These are phyloP conservation scores for Bolinopsis microptera DNA, from an alignment of 37 sponge, comb jelly and placozoan genomes.

Conservation along the genomic window DNA sequence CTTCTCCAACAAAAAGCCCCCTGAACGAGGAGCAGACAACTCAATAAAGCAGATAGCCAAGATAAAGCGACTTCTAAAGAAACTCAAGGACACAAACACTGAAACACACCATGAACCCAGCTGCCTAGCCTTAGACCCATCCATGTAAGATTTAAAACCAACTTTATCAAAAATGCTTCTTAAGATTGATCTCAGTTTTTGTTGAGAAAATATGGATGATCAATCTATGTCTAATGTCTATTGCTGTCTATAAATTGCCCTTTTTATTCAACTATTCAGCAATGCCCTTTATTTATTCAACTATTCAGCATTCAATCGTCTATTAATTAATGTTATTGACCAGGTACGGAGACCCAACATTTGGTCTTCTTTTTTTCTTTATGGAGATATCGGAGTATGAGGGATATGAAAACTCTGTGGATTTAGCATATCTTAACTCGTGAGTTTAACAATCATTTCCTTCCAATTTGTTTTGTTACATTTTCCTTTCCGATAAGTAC, in stretches of 20 bases:
- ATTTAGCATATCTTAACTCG: slow-evolving; percentile 8
- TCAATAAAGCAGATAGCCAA: slow-evolving; percentile 9
- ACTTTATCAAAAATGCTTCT: too few relatives aligned
- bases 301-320: too few relatives aligned
- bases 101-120: slow-evolving; percentile 4
- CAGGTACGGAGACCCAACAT: slow-evolving; percentile 27
- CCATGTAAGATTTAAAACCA: neutral
- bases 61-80: slow-evolving; percentile 8
- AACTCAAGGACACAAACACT: slow-evolving; percentile 4
- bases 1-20: neutral
- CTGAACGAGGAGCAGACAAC: neutral
- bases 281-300: too few relatives aligned
- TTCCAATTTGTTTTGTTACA: neutral
- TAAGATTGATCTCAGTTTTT: too few relatives aligned
- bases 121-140: neutral
- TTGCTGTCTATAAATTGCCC: too few relatives aligned
- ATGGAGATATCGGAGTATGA: slow-evolving; percentile 50
- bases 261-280: too few relatives aligned
- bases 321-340: neutral
- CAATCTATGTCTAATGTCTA: too few relatives aligned
- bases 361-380: slow-evolving; percentile 14
- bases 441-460: neutral
- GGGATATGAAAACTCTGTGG: slow-evolving; percentile 48
- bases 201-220: too few relatives aligned
- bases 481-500: too few relatives aligned